Conservation (phyloP, 2,797 vertebrate species). For the Xiphophorus birchmanni region DNA sequence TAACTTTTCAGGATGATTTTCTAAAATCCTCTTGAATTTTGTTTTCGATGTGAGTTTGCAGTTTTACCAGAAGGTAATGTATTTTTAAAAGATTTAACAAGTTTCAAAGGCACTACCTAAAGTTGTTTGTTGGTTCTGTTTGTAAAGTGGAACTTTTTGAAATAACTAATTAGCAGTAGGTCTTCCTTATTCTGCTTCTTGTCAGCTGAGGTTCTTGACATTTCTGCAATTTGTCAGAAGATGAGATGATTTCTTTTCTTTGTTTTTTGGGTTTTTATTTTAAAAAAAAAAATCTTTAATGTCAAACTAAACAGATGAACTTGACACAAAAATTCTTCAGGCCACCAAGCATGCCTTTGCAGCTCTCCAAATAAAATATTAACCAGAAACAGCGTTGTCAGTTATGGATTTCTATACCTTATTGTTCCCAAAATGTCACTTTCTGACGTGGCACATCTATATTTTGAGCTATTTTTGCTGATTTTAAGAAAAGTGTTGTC, state of each 20-base stretch:
- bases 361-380: constrained; percentile 27
- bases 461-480: constrained; percentile 39
- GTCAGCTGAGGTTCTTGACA: neutral
- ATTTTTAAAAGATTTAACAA: neutral
- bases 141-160: neutral
- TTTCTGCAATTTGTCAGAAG: neutral
- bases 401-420: constrained; percentile 29
- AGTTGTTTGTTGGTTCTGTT: neutral
- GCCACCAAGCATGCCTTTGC: neutral
- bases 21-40: neutral
- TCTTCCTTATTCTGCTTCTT: neutral
- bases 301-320: neutral
- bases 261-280: neutral
- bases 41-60: neutral
- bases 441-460: constrained; percentile 9
- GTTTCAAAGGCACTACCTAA: neutral
- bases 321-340: neutral
- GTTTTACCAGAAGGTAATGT: neutral
- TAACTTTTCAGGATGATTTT: neutral
- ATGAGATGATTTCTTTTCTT: neutral
- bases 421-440: constrained; percentile 10
- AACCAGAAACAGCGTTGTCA: constrained; percentile 38
- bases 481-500: constrained; percentile 19
- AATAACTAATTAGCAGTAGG: neutral
- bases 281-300: neutral